Conservation (phyloP, 2,888 invertebrate genomes). For the Cerastis rubricosa region DNA sequence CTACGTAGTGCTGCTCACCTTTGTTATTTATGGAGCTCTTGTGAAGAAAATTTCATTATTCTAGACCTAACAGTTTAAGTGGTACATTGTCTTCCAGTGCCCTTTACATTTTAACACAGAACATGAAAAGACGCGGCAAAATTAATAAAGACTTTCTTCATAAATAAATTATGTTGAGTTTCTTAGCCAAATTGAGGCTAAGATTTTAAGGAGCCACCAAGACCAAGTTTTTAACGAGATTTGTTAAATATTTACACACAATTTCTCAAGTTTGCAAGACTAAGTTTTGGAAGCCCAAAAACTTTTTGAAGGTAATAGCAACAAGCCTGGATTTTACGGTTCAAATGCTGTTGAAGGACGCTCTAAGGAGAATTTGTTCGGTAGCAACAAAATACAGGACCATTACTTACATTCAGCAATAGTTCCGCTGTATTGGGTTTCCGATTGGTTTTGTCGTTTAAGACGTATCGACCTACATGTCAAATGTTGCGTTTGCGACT, state of each 20-base stretch:
- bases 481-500: neutral
- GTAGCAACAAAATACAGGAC: slow-evolving; percentile 44
- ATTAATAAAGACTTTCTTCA: slow-evolving; percentile 13
- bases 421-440: slow-evolving; percentile 49
- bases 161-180: slow-evolving; percentile 14
- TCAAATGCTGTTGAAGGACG: slow-evolving; percentile 4
- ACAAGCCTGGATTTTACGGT: slow-evolving; percentile 24
- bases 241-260: slow-evolving; percentile 45
- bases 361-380: slow-evolving; percentile 6
- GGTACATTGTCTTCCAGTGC: neutral
- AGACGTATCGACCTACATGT: slow-evolving; percentile 27
- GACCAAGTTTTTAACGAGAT: slow-evolving; percentile 47
- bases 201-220: slow-evolving; percentile 18
- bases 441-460: slow-evolving; percentile 20
- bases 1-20: neutral
- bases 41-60: neutral
- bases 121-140: neutral
- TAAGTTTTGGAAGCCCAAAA: neutral
- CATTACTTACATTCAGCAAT: slow-evolving; percentile 25
- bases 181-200: slow-evolving; percentile 11
- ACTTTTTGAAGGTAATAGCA: slow-evolving; percentile 14
- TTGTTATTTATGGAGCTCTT: neutral
- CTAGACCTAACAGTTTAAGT: neutral
- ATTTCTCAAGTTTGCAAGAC: slow-evolving; percentile 17
- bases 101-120: neutral